Evolutionary conservation across 1,140 invertebrate genomes (phyloP), one percentile per base, ranked within the genome.

Genomic region (Ridgeia piscesae): DNA sequence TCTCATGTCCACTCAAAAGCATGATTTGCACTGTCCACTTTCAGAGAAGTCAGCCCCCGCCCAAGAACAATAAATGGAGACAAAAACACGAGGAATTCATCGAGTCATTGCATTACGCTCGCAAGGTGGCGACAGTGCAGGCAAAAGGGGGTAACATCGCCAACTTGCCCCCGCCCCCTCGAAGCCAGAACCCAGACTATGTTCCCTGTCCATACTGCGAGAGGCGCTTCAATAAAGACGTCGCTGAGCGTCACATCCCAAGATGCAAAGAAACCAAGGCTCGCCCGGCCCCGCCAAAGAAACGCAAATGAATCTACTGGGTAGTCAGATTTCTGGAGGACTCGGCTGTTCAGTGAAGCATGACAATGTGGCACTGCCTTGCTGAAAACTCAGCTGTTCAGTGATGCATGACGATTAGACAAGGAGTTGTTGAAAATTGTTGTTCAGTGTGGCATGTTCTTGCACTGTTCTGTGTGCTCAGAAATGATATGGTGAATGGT

Each of bases 81-180:
- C 97, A 97, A 95, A 98, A 99, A 94, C 98, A 99, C 96, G 98
- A 99, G 95, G 98, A 98, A 94, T 99, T 99, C 95, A 98, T 99
- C 91, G 96, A 97, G 92, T 97, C 98, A 0, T 98, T 99, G 92
- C 97, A 98, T 33, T 98, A 98, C 1, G 99, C 99, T 0, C 99
- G 99, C 95, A 95, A 96, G 92, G 97, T 98, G n/a, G 97, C 98
- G 94, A 97, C 97, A 0, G 97, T 98, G 95, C 96, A 99, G 92
- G 98, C 98, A 0, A 97, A 97, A 33, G 99, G 98, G 91, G 98
- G 98, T 92, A 98, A 98, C 94, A 94, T 98, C 11, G 97, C 97
- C 89, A 98, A 99, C 95, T 96, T 99, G 58, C 98, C 98, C 0
- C 98, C 98, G 0, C 98, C 98, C 6, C 98, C 98, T 6, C 97